Base-by-base conservation (phyloP, 1,140 invertebrate species). In the Caerostris extrusa region DNA sequence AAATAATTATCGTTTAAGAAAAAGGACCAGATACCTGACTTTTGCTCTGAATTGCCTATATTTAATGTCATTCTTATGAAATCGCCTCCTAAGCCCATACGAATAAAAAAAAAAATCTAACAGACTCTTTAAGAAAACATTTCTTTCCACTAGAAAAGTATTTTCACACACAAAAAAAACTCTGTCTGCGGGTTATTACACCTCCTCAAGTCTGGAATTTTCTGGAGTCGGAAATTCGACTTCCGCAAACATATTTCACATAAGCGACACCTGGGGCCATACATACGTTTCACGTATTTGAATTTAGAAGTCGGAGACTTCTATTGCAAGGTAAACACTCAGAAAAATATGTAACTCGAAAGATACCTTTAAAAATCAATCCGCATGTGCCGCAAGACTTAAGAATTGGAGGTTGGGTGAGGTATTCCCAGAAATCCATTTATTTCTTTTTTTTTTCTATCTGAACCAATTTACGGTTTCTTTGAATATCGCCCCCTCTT, bases 331-430 rank as follows among this genome's bases (percentile, higher is more conserved):
- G 34, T 77, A 77, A 77, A 77, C 71, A 50, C 50, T 77, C 10
- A 19, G 34, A 77, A 50, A 50, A 77, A 77, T 77, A 77, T 77
- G 71, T 77, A 77, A 77, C 71, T 50, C 34, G 50, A 12, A 77
- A 77, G 71, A 77, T 77, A 77, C 34, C 34, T 77, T 77, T 50
- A 50, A 77, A 77, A 53, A 77, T 77, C 12, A 77, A 34, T 77
- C 71, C 71, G 53, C 34, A 53, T 77, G 71, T 34, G 19, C 71
- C 34, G 71, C 71, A 53, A 34, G 71, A 77, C 71, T 77, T 50
- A 77, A 77, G 34, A 34, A 8, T 50, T 77, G 34, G 34, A 50
- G 34, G 71, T 14, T 71, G 14, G 10, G 71, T 50, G 34, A 50
- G 71, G 3, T 67, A 5, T 8, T 50, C 7, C 10, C 71, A 14